Evolutionary conservation across 1,140 invertebrate genomes (phyloP), one percentile per base, ranked within the genome.

Genomic region (Parapsyche elsis): DNA sequence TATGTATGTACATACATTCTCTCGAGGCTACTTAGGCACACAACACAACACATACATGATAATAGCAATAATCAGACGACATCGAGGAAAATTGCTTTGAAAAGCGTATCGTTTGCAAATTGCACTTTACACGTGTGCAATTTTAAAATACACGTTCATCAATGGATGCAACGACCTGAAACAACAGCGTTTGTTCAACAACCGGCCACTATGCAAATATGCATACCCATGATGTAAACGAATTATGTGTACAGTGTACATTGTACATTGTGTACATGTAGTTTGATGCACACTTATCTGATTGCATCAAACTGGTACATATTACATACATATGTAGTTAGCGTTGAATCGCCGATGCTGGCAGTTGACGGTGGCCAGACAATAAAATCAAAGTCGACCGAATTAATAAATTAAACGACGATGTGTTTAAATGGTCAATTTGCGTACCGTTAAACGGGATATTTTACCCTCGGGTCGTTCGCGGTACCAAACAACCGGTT

Each of bases 101-200:
- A 14, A 2, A 14, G 12, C 16, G 12, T 53, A 16, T 16, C 49
- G 16, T 53, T 14, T 53, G 16, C 10, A 14, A 53, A 53, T 53
- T 67, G 64, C 64, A 67, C 24, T 76, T 59, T 30, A 16, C 59
- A 64, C 19, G 26, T 12, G 16, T 76, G 53, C 53, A 30, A 57
- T 76, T 61, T 59, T 53, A 26, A 9, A 67, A 9, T 23, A 67
- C 24, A 61, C 21, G 4, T 21, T 21, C 21, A 67, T 67, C 24
- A 67, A 67, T 12, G 21, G 24, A 67, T 26, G 21, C 64, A 67
- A 67, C 64, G 64, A 67, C 64, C 64, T 67, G 24, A 67, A 67
- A 67, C 21, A n/a, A 9, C 24, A 38, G 30, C 21, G 19, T 61
- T 61, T 23, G 16, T 21, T 61, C 59, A 16, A 53, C 64, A 23